phyloP scores from a whole-genome alignment of 37 sponge, comb jelly and placozoan species.

The Beroe forskalii region DNA sequence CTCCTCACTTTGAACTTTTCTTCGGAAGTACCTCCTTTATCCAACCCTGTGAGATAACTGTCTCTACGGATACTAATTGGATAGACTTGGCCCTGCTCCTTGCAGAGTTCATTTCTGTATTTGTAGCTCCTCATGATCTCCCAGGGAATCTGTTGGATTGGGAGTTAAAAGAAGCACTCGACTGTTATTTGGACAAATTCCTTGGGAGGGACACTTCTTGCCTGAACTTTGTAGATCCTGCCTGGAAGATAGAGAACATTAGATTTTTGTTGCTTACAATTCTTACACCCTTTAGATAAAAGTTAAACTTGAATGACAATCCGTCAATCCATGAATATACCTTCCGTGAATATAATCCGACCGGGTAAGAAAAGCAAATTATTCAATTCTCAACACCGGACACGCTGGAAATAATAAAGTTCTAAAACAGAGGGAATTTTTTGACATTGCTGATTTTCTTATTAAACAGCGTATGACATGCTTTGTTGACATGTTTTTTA shows the following conservation, averaged over 20 bases:
- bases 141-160: not conserved
- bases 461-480: too few relatives aligned
- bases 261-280: not conserved
- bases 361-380: too few relatives aligned
- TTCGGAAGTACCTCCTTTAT: not conserved
- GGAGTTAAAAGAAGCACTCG: not conserved
- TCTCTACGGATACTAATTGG: too few relatives aligned
- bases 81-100: not conserved
- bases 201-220: not conserved
- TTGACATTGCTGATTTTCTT: too few relatives aligned
- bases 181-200: slow-evolving; percentile 2
- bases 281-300: too few relatives aligned
- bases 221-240: not conserved
- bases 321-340: too few relatives aligned
- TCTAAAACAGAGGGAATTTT: too few relatives aligned
- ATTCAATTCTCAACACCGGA: too few relatives aligned
- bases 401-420: too few relatives aligned
- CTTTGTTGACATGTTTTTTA: too few relatives aligned
- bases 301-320: too few relatives aligned
- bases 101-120: not conserved
- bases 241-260: not conserved
- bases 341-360: too few relatives aligned
- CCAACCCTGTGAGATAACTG: not conserved
- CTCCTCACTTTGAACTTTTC: not conserved
- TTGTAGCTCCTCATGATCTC: not conserved